These are phyloP conservation scores for Coturnix japonica DNA, from an alignment of 2,113 vertebrate species.

Conservation along the genomic window DNA sequence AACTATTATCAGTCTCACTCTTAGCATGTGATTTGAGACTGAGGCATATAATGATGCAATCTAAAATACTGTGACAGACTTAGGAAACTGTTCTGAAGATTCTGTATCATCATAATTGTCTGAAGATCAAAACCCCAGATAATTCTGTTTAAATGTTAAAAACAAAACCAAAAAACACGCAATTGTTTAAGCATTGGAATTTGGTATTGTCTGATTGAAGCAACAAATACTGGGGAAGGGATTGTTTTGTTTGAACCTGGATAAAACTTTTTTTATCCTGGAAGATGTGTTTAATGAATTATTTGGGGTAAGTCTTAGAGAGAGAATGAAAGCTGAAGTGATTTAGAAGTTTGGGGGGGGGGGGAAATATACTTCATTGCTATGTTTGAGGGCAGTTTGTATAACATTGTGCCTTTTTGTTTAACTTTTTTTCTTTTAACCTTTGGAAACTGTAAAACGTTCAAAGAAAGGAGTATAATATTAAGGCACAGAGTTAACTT, in stretches of 20 bases:
- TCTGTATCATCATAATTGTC: rapidly evolving
- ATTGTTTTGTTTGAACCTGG: background rate
- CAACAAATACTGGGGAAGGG: background rate
- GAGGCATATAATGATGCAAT: background rate
- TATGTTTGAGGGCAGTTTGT: background rate
- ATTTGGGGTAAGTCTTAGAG: background rate
- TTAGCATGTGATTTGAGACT: background rate
- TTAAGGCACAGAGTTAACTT: background rate
- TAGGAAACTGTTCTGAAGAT: background rate
- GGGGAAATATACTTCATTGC: background rate
- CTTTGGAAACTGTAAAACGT: background rate
- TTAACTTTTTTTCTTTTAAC: background rate
- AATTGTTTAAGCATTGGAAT: background rate
- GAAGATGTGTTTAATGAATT: background rate
- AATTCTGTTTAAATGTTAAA: background rate
- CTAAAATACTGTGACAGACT: background rate
- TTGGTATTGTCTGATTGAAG: background rate
- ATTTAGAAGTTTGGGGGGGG: background rate
- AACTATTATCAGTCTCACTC: background rate
- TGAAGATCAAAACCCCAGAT: background rate
- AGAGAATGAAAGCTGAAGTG: background rate
- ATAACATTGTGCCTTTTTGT: background rate
- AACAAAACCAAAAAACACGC: background rate
- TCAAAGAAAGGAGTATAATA: background rate
- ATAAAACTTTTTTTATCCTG: background rate